These are phyloP conservation scores for Synanthedon tipuliformis DNA, from an alignment of 2,888 invertebrate species.

Conservation along the genomic window DNA sequence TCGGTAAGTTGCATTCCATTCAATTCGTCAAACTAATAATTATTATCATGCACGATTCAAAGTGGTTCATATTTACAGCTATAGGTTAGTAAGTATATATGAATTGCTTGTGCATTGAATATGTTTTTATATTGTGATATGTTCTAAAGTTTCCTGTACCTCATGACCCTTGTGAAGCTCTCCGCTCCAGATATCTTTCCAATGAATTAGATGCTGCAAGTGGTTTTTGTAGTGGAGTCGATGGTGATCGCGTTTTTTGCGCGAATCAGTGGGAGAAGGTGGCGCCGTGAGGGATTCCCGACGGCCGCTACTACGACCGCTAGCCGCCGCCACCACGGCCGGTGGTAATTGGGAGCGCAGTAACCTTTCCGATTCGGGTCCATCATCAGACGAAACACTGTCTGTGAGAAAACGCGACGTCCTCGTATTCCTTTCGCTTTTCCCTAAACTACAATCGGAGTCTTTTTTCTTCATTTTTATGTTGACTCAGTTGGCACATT, in stretches of 20 bases:
- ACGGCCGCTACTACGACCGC: slow-evolving; percentile 31
- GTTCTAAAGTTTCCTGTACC: slow-evolving; percentile 29
- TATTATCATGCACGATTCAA: no score
- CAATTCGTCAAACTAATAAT: no score
- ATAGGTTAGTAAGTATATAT: no score
- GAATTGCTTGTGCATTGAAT: no score
- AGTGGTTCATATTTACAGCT: no score
- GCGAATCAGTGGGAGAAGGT: slow-evolving; percentile 59
- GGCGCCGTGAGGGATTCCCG: slow-evolving; percentile 60
- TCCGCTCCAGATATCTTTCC: slow-evolving; percentile 62
- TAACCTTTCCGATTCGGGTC: slow-evolving; percentile 55
- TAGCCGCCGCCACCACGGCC: slow-evolving; percentile 32
- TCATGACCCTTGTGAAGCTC: slow-evolving; percentile 57
- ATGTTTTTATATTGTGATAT: background rate
- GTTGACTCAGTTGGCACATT: slow-evolving; percentile 16
- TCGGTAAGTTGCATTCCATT: no score
- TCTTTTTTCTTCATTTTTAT: slow-evolving; percentile 46
- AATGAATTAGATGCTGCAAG: slow-evolving; percentile 58
- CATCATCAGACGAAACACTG: slow-evolving; percentile 59
- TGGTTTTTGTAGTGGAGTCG: slow-evolving; percentile 59
- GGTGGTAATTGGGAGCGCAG: slow-evolving; percentile 37
- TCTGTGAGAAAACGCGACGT: slow-evolving; percentile 45
- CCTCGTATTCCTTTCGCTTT: slow-evolving; percentile 33
- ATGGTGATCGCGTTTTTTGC: slow-evolving; percentile 46
- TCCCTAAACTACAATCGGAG: slow-evolving; percentile 33